Evolutionary conservation across 2,113 vertebrate species (phyloP), one percentile per base, ranked within the genome.

Genomic region (Heloderma charlesbogerti): DNA sequence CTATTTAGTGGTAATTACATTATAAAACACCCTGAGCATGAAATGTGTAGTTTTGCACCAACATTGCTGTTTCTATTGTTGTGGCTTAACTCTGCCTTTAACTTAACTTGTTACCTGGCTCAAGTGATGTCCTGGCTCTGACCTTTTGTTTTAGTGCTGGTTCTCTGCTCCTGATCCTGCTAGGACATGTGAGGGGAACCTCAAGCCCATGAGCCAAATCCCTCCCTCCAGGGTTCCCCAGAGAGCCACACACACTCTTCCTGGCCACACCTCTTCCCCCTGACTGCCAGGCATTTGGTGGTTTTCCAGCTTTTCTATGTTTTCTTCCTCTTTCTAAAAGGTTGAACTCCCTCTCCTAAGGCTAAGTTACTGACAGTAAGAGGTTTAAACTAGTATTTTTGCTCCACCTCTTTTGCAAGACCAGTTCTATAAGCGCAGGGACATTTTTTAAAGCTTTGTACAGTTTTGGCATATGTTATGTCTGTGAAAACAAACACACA

Each of bases 21-120:
- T 22, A 86, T 27, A 54, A 72, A 86, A 86, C 4, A 51, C 31
- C 71, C 43, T 34, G 22, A 86, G n/a, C 8, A 71, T 51, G 43
- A 85, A 27, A 3, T 37, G 13, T 45, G 57, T 66, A 74, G 90
- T 91, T 90, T 92, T 48, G 4, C 7, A 83, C 34, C 90, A 89
- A 51, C 48, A 51, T 51, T 5, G 4, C 48, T 51, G 48, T 3
- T 51, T 51, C 48, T 51, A 8, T 51, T 51, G 48, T 51, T 51
- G 48, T 51, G 48, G 48, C 48, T 51, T 51, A 51, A 51, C 48
- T 84, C 60, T 69, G 40, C 15, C 4, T 43, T 45, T 45, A 69
- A 80, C 25, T 69, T n/a, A 85, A 48, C 27, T 31, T 69, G 37
- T 69, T 69, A 71, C 67, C 31, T 69, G 7, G 20, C 31, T 71